These are phyloP conservation scores for Limulus polyphemus DNA, from an alignment of 2,888 invertebrate species.

Conservation along the genomic window DNA sequence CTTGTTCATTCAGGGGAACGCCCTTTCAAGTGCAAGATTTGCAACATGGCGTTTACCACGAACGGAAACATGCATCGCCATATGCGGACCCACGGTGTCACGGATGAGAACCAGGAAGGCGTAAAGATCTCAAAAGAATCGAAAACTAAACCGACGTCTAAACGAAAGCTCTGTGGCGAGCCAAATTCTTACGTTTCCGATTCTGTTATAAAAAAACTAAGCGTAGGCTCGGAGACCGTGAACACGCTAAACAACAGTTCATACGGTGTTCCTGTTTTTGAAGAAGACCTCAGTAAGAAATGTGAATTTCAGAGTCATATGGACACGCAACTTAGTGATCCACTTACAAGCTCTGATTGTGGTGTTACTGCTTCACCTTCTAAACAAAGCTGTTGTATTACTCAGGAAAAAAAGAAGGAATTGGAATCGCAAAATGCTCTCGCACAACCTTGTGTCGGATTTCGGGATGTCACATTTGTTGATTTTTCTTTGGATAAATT, in stretches of 20 bases:
- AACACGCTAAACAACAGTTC: conserved; percentile 41
- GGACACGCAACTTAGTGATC: conserved; percentile 53
- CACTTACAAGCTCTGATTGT: conserved; percentile 58
- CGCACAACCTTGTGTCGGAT: conserved; percentile 9
- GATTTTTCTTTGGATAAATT: conserved; percentile 69
- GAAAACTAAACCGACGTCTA: conserved; percentile 4
- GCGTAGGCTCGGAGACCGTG: conserved; percentile 5
- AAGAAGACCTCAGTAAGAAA: conserved; percentile 32
- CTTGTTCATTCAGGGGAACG: conserved; percentile 68
- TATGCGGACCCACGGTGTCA: conserved; percentile 52
- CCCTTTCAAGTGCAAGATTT: conserved; percentile 63
- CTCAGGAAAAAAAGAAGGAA: too few relatives aligned
- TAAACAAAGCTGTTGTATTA: background rate
- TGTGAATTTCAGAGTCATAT: conserved; percentile 40
- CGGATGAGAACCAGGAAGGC: conserved; percentile 3
- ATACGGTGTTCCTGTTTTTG: conserved; percentile 45
- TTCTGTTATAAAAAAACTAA: background rate
- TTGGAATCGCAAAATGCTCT: too few relatives aligned
- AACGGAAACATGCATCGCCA: conserved; percentile 78
- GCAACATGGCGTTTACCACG: conserved; percentile 66
- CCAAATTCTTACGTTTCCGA: background rate
- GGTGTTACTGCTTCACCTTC: conserved; percentile 58
- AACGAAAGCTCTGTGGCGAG: background rate
- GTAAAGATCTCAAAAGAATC: conserved; percentile 5
- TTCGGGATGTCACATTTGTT: conserved; percentile 51